A percentile compares a stretch with the other conserved stretches of the same genome.
Conservation (phyloP, 2,113 vertebrate species). For the Sebastes schlegelii region DNA sequence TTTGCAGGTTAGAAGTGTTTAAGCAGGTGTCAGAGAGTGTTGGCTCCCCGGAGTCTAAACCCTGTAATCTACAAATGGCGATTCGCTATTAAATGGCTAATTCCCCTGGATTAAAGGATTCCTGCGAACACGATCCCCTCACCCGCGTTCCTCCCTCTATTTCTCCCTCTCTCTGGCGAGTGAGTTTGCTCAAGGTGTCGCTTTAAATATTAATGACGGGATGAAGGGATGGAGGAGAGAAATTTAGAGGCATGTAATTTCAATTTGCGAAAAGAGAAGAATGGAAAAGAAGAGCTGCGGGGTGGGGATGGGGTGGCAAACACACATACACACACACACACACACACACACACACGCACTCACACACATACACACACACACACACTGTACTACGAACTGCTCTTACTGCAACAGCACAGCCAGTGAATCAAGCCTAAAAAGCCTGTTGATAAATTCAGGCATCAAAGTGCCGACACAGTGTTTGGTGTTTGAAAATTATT, state of each 20-base stretch:
- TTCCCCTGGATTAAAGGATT: constrained; percentile 74
- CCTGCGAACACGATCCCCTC: constrained; percentile 54
- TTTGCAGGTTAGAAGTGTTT: constrained; percentile 44
- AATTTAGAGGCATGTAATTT: constrained; percentile 58
- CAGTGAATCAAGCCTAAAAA: not conserved
- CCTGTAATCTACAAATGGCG: constrained; percentile 69
- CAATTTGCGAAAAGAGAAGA: constrained; percentile 39
- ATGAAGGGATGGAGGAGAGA: constrained; percentile 42
- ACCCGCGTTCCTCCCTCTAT: not conserved
- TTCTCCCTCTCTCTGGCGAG: not conserved
- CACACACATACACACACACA: constrained; percentile 14
- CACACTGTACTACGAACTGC: not conserved
- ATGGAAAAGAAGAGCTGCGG: constrained; percentile 8
- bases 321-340: not conserved
- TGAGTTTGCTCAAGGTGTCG: constrained; percentile 54
- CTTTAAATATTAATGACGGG: constrained; percentile 70
- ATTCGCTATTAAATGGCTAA: constrained; percentile 67
- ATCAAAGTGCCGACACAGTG: not conserved
- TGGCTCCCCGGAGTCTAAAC: constrained; percentile 45
- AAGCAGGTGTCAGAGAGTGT: constrained; percentile 48
- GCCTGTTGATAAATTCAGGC: constrained; percentile 15
- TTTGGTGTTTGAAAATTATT: constrained; percentile 1
- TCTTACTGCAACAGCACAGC: not conserved
- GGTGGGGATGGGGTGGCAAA: not conserved
- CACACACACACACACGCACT: constrained; percentile 6